Conservation (phyloP, 2,113 vertebrate genomes). For the Hystrix cristata region DNA sequence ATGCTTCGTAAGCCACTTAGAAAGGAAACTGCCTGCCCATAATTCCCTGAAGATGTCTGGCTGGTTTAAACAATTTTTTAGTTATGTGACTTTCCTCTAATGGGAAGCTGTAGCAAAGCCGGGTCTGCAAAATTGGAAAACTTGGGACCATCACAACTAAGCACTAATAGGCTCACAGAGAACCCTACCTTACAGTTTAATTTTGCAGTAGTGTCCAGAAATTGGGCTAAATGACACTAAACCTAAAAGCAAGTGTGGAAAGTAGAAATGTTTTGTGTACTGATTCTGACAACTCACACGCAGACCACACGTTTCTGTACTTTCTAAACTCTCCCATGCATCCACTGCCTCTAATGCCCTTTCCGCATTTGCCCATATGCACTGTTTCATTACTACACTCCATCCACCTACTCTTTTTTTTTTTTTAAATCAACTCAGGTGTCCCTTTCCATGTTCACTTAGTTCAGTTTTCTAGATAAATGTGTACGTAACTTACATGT, state of each 20-base stretch:
- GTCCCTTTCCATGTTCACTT: constrained; percentile 2
- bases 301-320: neutral
- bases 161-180: constrained; percentile 52
- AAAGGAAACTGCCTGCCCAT: constrained; percentile 68
- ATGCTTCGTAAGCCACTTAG: constrained; percentile 75
- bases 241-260: neutral
- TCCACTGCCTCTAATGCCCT: neutral
- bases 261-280: neutral
- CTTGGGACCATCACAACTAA: neutral
- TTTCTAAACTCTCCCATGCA: neutral
- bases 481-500: neutral
- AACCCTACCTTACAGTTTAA: neutral
- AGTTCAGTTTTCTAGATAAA: constrained; percentile 28
- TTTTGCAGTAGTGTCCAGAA: constrained; percentile 29
- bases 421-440: neutral
- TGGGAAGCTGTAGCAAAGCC: constrained; percentile 68
- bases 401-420: neutral
- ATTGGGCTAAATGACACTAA: constrained; percentile 20
- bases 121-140: constrained; percentile 47
- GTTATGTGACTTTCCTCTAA: constrained; percentile 26
- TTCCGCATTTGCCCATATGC: neutral
- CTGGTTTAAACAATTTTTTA: constrained; percentile 65
- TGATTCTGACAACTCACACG: neutral
- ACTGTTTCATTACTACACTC: neutral
- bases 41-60: constrained; percentile 74